A percentile compares a stretch with the other conserved stretches of the same genome.
Evolutionary conservation across 1,140 invertebrate species (phyloP).

Genomic region (Heliconius hewitsoni): DNA sequence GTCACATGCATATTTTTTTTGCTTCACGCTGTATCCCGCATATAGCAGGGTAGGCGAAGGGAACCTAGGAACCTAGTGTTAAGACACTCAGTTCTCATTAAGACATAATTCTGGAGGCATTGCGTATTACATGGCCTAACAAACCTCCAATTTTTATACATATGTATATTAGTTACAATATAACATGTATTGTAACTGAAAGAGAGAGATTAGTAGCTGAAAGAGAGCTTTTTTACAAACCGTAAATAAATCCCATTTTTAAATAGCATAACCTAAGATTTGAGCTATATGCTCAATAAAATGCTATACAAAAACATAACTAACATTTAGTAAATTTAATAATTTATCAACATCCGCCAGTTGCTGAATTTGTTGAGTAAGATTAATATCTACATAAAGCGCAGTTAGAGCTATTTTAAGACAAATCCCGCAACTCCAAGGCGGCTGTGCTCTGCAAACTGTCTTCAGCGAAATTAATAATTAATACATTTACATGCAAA

Average conservation of each 20-base stretch:
- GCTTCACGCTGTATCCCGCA: too few species aligned
- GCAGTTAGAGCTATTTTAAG: constrained; percentile 14
- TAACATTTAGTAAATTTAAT: neutral
- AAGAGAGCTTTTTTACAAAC: too few species aligned
- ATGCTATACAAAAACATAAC: neutral
- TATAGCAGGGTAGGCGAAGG: too few species aligned
- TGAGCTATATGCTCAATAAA: neutral
- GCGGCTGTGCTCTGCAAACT: neutral
- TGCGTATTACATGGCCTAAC: too few species aligned
- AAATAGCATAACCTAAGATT: neutral
- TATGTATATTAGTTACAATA: neutral
- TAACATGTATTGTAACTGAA: neutral
- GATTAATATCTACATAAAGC: constrained; percentile 31
- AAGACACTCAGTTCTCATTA: too few species aligned
- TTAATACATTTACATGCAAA: constrained; percentile 34
- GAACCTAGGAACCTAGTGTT: too few species aligned
- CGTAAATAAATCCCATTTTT: too few species aligned
- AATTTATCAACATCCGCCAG: neutral
- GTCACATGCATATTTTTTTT: neutral
- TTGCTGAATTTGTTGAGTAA: constrained; percentile 11
- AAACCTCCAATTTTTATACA: neutral
- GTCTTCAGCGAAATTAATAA: constrained; percentile 19
- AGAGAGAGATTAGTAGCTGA: neutral
- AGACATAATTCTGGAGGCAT: too few species aligned
- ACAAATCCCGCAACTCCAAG: constrained; percentile 7